phyloP scores from a whole-genome alignment of 1,140 invertebrate species.

The Pollicipes pollicipes region DNA sequence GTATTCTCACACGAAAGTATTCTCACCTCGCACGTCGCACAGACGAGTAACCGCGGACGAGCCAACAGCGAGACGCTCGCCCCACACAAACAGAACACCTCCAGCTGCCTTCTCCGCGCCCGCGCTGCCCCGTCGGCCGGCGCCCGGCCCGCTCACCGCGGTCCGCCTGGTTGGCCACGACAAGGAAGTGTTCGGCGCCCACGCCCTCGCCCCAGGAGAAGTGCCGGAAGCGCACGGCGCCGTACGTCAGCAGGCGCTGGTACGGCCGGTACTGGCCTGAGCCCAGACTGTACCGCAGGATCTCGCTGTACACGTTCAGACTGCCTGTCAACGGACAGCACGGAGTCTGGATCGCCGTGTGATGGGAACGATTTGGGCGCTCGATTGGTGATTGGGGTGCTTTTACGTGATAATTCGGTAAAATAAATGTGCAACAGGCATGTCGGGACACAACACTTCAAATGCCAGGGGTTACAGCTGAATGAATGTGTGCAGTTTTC shows the following conservation, averaged over 20 bases:
- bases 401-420: background rate
- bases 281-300: background rate
- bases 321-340: background rate
- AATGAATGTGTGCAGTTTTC: no score
- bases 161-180: background rate
- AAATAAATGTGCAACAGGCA: background rate
- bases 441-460: no score
- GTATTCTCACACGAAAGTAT: no score
- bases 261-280: background rate
- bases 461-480: background rate
- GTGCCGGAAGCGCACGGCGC: background rate
- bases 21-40: no score
- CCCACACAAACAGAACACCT: no score
- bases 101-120: no score
- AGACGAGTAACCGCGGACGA: no score
- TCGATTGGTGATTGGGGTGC: background rate
- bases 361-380: background rate
- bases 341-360: background rate
- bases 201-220: background rate
- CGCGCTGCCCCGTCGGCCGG: no score
- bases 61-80: no score
- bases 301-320: background rate
- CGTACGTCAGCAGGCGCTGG: background rate
- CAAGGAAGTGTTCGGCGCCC: background rate
- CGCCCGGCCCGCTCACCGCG: background rate